Percentiles rank a stretch among this genome's conserved stretches.
Conservation (phyloP, 1,140 invertebrate genomes). For the Drosophila navojoa region DNA sequence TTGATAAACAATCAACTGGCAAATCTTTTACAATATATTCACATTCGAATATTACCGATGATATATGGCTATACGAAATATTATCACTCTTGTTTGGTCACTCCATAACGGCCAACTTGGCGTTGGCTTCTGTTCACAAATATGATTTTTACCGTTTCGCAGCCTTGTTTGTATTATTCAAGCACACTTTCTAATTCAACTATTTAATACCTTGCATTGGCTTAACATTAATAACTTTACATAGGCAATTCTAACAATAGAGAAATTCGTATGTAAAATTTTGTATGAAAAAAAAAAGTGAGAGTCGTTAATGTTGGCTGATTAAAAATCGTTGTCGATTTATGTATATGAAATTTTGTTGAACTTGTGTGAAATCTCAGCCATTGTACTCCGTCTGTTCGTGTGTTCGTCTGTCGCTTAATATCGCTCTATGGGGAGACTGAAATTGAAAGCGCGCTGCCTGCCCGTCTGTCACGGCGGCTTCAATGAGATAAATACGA, state of each 20-base stretch:
- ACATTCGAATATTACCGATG: neutral
- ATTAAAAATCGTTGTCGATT: constrained; percentile 3
- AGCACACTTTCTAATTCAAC: constrained; percentile 4
- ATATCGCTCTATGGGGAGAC: constrained; percentile 19
- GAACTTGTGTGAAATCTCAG: constrained; percentile 17
- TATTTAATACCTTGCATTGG: neutral
- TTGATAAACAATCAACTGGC: neutral
- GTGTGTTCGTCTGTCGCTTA: constrained; percentile 12
- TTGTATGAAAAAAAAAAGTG: constrained; percentile 1
- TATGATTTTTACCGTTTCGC: no score
- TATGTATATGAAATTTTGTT: constrained; percentile 5
- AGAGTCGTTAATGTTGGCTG: constrained; percentile 5
- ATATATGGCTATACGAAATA: neutral
- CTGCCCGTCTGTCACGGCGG: constrained; percentile 38
- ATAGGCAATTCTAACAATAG: constrained; percentile 10
- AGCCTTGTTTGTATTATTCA: no score
- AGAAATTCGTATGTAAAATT: neutral
- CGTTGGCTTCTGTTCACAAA: no score
- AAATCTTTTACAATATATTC: neutral
- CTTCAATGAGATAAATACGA: constrained; percentile 79
- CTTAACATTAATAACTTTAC: neutral
- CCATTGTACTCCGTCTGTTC: constrained; percentile 31
- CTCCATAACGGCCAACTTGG: no score
- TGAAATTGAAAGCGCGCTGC: constrained; percentile 27
- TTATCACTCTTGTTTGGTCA: neutral